Conservation (phyloP, 1,140 invertebrate genomes). For the Dryas iulia region DNA sequence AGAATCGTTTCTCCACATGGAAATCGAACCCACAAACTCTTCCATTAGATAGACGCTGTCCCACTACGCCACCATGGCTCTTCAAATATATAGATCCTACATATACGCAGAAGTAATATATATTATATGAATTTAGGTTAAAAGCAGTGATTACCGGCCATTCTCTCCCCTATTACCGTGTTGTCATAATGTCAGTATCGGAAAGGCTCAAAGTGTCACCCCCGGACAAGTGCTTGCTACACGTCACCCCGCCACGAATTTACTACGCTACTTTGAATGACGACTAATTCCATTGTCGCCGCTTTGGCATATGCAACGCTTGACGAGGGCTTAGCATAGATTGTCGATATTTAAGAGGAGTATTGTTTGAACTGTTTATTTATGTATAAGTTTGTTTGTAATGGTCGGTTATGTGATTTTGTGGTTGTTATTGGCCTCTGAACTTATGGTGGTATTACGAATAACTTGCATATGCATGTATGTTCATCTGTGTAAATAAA, state of each 20-base stretch:
- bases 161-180: constrained; percentile 59
- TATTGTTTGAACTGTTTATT: constrained; percentile 36
- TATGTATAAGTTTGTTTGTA: background rate
- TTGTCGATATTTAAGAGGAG: constrained; percentile 57
- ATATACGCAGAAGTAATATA: constrained; percentile 29
- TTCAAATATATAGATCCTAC: no score
- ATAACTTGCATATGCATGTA: no score
- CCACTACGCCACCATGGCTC: no score
- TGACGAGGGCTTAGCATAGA: constrained; percentile 63
- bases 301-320: constrained; percentile 67
- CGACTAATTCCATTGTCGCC: constrained; percentile 77
- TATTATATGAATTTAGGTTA: constrained; percentile 51
- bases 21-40: no score
- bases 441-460: no score
- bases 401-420: background rate
- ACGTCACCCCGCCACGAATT: constrained; percentile 70
- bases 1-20: no score
- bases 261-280: constrained; percentile 73
- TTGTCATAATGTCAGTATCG: constrained; percentile 76
- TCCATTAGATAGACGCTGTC: no score
- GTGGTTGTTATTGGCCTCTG: constrained; percentile 12
- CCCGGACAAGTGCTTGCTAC: constrained; percentile 72
- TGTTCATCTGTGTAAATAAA: no score
- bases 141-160: constrained; percentile 62
- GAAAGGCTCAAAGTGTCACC: constrained; percentile 74